Conservation (phyloP, 2,797 vertebrate genomes). For the Parauchenoglanis ngamensis region DNA sequence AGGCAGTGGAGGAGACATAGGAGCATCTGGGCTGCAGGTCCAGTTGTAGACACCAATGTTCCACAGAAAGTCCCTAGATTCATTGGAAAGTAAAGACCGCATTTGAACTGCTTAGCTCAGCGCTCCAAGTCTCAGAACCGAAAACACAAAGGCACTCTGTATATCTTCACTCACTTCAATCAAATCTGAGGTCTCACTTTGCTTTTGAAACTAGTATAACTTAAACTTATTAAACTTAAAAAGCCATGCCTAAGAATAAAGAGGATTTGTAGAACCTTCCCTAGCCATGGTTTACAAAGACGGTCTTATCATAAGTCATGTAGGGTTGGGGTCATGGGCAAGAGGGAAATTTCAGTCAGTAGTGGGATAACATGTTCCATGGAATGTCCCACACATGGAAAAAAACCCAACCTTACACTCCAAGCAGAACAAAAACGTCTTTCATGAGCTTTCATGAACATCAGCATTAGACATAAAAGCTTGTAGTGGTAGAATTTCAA, state of each 20-base stretch:
- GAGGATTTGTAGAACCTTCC: conserved; percentile 34
- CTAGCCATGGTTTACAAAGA: conserved; percentile 43
- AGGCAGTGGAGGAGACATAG: conserved; percentile 1
- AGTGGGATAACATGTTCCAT: conserved; percentile 53
- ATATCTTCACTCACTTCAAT: conserved; percentile 23
- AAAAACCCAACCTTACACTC: conserved; percentile 57
- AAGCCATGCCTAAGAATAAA: conserved; percentile 26
- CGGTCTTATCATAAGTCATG: conserved; percentile 50
- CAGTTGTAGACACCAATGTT: conserved; percentile 35
- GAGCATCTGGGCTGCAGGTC: conserved; percentile 34
- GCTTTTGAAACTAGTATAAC: background rate
- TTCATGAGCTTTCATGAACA: conserved; percentile 54
- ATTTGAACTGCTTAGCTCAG: conserved; percentile 26
- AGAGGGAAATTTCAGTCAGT: conserved; percentile 51
- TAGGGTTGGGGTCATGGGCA: background rate
- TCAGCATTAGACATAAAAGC: conserved; percentile 42
- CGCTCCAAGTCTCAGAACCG: conserved; percentile 12
- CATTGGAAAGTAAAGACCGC: conserved; percentile 14
- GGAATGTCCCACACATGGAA: conserved; percentile 55
- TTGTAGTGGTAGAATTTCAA: conserved; percentile 22
- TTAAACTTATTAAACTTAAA: conserved; percentile 46
- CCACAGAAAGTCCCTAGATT: conserved; percentile 14
- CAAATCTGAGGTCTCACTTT: background rate
- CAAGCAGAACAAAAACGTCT: conserved; percentile 57
- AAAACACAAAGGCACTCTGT: conserved; percentile 6